Percentiles rank a stretch among this genome's conserved stretches.
phyloP scores from a whole-genome alignment of 2,113 vertebrate genomes.

The Phoenicopterus ruber region DNA sequence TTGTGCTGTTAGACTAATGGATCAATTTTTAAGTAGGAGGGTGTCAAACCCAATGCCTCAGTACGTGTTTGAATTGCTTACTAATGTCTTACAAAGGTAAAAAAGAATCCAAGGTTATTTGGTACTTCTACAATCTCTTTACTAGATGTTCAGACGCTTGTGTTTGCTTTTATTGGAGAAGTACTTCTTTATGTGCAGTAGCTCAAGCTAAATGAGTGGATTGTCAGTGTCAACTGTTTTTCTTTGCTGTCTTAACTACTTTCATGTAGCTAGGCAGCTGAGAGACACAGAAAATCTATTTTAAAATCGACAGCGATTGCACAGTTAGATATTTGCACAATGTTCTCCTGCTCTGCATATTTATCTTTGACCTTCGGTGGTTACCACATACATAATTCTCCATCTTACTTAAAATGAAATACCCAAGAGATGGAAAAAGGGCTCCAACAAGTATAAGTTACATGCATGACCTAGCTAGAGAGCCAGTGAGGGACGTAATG shows the following conservation, averaged over 20 bases:
- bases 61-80: not conserved
- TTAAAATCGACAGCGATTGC: not conserved
- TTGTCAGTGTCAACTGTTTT: slow-evolving; percentile 27
- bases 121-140: not conserved
- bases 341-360: slow-evolving; percentile 12
- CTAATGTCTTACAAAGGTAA: not conserved
- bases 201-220: not conserved
- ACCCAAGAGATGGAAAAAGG: not conserved
- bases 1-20: not conserved
- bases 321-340: slow-evolving; percentile 29
- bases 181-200: not conserved
- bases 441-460: not conserved
- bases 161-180: slow-evolving; percentile 8
- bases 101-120: not conserved
- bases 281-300: slow-evolving; percentile 5
- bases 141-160: not conserved
- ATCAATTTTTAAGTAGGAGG: not conserved
- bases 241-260: slow-evolving; percentile 4
- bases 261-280: not conserved
- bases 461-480: not conserved
- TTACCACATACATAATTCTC: not conserved
- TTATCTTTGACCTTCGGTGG: not conserved
- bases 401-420: slow-evolving; percentile 11
- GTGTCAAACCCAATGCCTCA: not conserved
- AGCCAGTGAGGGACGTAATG: not conserved